Conservation (phyloP, 2,797 vertebrate species). For the Spheniscus humboldti region DNA sequence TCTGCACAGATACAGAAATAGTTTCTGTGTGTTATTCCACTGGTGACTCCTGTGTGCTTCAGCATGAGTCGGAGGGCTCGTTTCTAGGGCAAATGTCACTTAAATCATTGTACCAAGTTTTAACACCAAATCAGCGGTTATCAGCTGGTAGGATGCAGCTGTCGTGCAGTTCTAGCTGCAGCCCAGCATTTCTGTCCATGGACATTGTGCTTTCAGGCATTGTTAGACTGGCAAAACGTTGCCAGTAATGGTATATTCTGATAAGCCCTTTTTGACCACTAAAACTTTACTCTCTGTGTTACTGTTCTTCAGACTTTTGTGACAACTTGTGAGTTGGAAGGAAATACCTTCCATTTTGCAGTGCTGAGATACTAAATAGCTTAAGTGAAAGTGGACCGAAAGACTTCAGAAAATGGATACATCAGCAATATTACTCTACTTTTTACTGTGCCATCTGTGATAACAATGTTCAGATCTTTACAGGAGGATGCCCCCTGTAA, state of each 20-base stretch:
- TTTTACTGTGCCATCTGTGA: background rate
- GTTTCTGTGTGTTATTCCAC: background rate
- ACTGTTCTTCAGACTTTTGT: background rate
- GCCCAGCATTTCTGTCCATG: background rate
- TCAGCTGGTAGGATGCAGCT: background rate
- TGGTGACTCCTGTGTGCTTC: background rate
- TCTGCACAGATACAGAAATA: slow-evolving; percentile 35
- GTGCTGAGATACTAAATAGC: background rate
- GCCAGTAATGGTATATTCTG: background rate
- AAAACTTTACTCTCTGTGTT: background rate
- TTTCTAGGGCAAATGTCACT: background rate
- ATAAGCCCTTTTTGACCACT: background rate
- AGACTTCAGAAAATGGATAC: background rate
- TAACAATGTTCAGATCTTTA: background rate
- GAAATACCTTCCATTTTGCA: background rate
- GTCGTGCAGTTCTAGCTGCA: background rate
- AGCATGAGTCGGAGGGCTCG: background rate
- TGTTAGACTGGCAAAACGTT: background rate
- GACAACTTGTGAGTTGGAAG: background rate
- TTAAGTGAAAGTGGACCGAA: background rate
- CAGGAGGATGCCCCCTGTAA: background rate
- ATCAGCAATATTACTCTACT: background rate
- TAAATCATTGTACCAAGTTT: background rate
- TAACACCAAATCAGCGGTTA: fast-evolving
- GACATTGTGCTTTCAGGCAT: fast-evolving